phyloP scores from a whole-genome alignment of 2,797 vertebrate genomes.

The Chiroxiphia lanceolata region DNA sequence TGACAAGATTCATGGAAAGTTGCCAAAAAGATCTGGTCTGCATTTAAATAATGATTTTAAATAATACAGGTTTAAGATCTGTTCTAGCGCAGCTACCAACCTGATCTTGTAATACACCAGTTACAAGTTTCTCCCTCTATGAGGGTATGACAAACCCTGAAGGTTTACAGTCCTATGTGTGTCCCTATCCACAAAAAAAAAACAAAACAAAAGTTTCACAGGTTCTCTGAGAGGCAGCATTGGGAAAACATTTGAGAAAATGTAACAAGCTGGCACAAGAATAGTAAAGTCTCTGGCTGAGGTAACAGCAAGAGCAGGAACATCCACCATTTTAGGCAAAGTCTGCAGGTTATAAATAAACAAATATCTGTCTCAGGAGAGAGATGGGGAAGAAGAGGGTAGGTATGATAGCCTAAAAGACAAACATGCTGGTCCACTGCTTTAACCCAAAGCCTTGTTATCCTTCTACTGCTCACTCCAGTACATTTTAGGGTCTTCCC shows the following conservation, averaged over 20 bases:
- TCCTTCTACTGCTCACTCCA: neutral
- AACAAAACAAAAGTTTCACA: neutral
- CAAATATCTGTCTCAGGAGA: neutral
- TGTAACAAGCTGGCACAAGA: neutral
- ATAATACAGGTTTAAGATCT: neutral
- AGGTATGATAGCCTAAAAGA: neutral
- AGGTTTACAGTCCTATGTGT: neutral
- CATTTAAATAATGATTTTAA: neutral
- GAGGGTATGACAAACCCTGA: neutral
- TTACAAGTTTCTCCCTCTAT: neutral
- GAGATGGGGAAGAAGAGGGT: neutral
- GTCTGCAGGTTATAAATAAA: neutral
- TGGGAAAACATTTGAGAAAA: neutral
- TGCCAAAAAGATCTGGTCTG: neutral
- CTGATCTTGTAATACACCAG: neutral
- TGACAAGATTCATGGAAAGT: neutral
- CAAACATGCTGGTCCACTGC: neutral
- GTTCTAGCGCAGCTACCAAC: neutral
- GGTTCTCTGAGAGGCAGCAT: neutral
- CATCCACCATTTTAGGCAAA: neutral
- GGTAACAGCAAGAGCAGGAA: neutral
- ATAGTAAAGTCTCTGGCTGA: neutral
- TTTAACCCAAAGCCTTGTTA: neutral
- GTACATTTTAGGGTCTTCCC: neutral
- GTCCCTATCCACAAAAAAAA: neutral